Conservation (phyloP, 92 coral and sea anemone species). For the Phymanthus crucifer region DNA sequence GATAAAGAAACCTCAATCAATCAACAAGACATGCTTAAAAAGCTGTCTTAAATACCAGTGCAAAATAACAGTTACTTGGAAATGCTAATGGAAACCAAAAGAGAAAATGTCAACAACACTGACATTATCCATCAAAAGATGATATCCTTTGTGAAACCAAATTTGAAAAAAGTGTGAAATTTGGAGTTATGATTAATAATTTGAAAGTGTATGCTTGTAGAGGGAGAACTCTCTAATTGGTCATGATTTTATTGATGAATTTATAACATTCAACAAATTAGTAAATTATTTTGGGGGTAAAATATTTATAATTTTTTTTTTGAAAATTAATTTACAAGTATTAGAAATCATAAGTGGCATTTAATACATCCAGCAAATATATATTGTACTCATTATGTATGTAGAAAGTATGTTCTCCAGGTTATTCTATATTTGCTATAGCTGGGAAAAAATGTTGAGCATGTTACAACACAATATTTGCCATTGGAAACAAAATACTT, state of each 20-base stretch:
- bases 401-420: not conserved
- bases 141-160: not conserved
- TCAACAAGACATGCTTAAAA: not conserved
- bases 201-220: too few relatives aligned
- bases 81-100: slow-evolving; percentile 2
- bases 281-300: too few relatives aligned
- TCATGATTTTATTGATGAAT: too few relatives aligned
- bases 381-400: not conserved
- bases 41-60: not conserved
- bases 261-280: too few relatives aligned
- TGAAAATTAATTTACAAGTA: not conserved
- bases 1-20: slow-evolving; percentile 2
- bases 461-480: not conserved
- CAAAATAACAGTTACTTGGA: not conserved
- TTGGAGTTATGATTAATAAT: too few relatives aligned
- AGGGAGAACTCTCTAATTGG: too few relatives aligned
- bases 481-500: not conserved
- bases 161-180: not conserved
- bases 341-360: not conserved
- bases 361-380: too few relatives aligned
- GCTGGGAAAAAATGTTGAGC: not conserved
- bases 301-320: too few relatives aligned
- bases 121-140: not conserved
- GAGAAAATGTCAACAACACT: not conserved
- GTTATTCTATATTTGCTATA: not conserved